These are phyloP conservation scores for Dendrocincla fuliginosa DNA, from an alignment of 2,797 vertebrate species.

Conservation along the genomic window DNA sequence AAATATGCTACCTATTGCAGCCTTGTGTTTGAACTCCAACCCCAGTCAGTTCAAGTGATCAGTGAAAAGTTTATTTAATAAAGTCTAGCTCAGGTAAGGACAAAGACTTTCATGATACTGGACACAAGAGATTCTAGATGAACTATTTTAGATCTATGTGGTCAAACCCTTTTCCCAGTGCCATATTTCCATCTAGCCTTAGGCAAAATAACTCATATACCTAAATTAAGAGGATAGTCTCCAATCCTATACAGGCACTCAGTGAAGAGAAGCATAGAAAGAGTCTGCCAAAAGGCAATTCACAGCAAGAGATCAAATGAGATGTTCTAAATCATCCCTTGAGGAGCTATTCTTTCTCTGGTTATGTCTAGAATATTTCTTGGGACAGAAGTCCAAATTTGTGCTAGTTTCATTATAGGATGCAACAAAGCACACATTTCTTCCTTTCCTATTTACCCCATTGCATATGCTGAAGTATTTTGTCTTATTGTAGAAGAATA, in stretches of 20 bases:
- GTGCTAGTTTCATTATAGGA: neutral
- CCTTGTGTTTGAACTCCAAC: neutral
- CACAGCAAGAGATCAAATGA: neutral
- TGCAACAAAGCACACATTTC: rapidly evolving
- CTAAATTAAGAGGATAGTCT: neutral
- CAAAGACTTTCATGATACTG: neutral
- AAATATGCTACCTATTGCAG: neutral
- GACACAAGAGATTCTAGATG: neutral
- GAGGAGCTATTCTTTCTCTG: neutral
- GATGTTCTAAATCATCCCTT: neutral
- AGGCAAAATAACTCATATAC: neutral
- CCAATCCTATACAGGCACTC: neutral
- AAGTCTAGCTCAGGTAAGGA: neutral
- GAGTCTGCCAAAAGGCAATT: neutral
- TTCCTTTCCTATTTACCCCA: neutral
- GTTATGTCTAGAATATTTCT: neutral
- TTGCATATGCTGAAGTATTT: neutral
- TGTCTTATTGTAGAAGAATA: neutral
- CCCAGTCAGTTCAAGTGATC: neutral
- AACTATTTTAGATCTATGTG: neutral
- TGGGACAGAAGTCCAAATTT: neutral
- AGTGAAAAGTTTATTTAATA: neutral
- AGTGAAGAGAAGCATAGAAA: neutral
- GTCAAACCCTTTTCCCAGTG: neutral
- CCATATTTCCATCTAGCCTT: neutral